Percentiles rank a stretch among this genome's conserved stretches.
These are phyloP conservation scores for Danio choprae DNA, from an alignment of 2,797 vertebrate species.

Conservation along the genomic window DNA sequence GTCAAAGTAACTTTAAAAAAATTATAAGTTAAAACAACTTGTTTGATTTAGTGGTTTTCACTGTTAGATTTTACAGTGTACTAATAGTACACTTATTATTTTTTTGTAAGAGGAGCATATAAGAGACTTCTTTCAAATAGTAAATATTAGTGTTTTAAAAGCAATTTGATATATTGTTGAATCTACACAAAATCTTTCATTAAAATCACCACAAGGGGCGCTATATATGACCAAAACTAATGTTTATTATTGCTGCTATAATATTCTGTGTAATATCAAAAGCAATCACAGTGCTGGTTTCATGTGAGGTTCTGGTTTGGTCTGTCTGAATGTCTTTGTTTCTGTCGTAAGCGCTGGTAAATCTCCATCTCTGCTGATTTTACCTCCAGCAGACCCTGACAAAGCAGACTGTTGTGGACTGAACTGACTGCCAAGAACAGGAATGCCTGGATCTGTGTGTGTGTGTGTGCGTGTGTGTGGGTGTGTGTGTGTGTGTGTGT, in stretches of 20 bases:
- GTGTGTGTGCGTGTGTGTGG: too few species aligned
- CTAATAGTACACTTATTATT: too few species aligned
- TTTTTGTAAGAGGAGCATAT: too few species aligned
- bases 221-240: background rate
- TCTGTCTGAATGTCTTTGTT: constrained; percentile 89
- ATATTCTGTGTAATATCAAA: background rate
- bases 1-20: too few species aligned
- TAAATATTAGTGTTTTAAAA: too few species aligned
- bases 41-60: too few species aligned
- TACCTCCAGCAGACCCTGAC: constrained; percentile 65
- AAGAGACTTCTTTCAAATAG: background rate
- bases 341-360: constrained; percentile 69
- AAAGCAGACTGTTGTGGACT: constrained; percentile 60
- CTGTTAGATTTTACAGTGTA: too few species aligned
- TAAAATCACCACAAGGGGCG: background rate
- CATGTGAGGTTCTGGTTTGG: background rate
- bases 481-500: constrained; percentile 37
- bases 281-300: background rate
- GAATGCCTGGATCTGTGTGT: constrained; percentile 32
- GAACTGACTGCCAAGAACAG: constrained; percentile 80
- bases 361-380: constrained; percentile 74
- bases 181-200: background rate
- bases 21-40: too few species aligned
- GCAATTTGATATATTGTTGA: too few species aligned
- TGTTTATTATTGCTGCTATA: background rate